Conservation (phyloP, 2,113 vertebrate genomes). For the Laticauda colubrina region DNA sequence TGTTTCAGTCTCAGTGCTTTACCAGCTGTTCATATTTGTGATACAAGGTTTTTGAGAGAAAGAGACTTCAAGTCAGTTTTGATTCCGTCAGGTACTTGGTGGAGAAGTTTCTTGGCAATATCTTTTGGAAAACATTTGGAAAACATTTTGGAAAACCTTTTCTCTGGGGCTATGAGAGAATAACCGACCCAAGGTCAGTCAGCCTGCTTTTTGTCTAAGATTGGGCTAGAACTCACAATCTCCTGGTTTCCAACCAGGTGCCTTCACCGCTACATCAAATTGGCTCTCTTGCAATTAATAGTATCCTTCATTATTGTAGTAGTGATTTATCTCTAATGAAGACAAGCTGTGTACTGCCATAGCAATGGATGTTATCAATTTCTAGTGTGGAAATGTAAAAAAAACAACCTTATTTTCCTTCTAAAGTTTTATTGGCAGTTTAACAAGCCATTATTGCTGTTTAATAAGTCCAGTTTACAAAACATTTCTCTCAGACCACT, state of each 20-base stretch:
- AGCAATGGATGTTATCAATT: background rate
- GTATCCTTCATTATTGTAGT: background rate
- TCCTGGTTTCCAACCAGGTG: background rate
- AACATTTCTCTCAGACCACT: background rate
- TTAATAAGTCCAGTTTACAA: background rate
- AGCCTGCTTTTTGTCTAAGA: background rate
- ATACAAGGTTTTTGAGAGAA: too few relatives aligned
- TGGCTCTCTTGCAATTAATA: background rate
- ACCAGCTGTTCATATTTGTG: background rate
- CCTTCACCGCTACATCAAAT: background rate
- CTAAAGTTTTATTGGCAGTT: background rate
- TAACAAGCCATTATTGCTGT: background rate
- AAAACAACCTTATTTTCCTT: background rate
- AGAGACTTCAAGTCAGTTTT: background rate
- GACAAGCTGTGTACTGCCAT: background rate
- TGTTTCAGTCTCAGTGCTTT: background rate
- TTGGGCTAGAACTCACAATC: background rate
- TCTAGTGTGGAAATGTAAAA: background rate
- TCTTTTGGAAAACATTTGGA: background rate
- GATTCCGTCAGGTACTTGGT: background rate
- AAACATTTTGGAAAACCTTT: background rate
- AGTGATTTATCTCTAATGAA: background rate
- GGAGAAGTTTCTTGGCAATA: background rate
- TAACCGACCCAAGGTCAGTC: background rate
- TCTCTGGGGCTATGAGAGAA: background rate